phyloP scores from a whole-genome alignment of 2,797 vertebrate species.

The Spondyliosoma cantharus region DNA sequence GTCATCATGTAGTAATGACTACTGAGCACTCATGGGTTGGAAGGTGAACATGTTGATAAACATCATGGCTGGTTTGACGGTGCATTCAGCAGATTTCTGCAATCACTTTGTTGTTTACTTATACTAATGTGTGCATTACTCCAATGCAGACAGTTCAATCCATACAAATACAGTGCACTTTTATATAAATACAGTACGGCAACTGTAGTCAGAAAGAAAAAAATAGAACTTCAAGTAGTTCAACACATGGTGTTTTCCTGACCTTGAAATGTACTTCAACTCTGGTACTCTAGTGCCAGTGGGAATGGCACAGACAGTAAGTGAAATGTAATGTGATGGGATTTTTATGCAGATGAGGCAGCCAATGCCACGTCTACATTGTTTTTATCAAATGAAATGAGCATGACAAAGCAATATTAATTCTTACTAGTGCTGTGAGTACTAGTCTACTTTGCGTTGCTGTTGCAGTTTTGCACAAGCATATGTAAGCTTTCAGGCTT shows the following conservation, averaged over 20 bases:
- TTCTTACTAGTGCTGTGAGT: neutral
- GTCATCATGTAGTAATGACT: too few relatives aligned
- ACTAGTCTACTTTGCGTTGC: too few relatives aligned
- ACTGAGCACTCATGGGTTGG: too few relatives aligned
- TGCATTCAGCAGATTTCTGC: neutral
- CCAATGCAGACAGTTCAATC: neutral
- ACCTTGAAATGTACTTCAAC: neutral
- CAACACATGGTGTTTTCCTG: neutral
- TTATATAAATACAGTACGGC: neutral
- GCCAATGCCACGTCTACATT: neutral
- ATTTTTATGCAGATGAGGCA: constrained; percentile 11
- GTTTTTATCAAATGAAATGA: neutral
- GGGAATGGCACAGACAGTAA: neutral
- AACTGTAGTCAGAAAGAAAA: neutral
- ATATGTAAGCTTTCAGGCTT: neutral
- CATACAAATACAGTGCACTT: too few relatives aligned
- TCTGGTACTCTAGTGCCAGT: neutral
- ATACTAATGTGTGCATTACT: neutral
- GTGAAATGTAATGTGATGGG: neutral
- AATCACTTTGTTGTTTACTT: constrained; percentile 5
- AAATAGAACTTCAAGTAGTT: neutral
- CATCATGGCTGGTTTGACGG: too few relatives aligned
- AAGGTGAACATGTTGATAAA: too few relatives aligned
- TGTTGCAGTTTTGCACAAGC: neutral
- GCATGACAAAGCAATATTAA: neutral